Conservation (phyloP, 2,113 vertebrate genomes). For the Esox niger region DNA sequence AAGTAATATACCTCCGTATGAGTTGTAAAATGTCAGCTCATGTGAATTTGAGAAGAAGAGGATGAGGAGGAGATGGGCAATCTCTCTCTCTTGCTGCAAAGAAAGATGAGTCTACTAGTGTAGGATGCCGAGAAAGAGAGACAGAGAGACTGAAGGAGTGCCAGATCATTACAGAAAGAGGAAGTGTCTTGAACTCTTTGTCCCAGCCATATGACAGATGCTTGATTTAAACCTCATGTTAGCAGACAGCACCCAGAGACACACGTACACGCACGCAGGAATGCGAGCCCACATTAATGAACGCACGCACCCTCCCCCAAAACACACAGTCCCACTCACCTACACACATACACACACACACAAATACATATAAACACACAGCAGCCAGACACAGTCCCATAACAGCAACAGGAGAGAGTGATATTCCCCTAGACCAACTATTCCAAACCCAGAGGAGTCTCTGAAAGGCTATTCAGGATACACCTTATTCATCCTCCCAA, state of each 20-base stretch:
- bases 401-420: no score
- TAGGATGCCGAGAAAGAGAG: constrained; percentile 32
- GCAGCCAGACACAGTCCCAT: no score
- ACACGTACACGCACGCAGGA: neutral
- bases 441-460: no score
- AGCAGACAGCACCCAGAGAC: constrained; percentile 25
- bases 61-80: neutral
- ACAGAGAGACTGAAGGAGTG: no score
- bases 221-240: constrained; percentile 58
- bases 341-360: no score
- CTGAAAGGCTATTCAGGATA: no score
- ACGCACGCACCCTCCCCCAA: no score
- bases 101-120: neutral
- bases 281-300: neutral
- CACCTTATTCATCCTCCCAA: no score
- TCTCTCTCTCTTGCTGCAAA: neutral
- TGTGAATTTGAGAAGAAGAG: constrained; percentile 6
- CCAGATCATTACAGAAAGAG: constrained; percentile 46
- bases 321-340: no score
- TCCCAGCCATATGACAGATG: constrained; percentile 44
- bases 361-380: no score
- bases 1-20: neutral
- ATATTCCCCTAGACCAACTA: no score
- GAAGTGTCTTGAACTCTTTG: constrained; percentile 47
- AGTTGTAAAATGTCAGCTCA: neutral